These are phyloP conservation scores for Meteorus sp. DNA, from an alignment of 1,140 invertebrate species.

Conservation along the genomic window DNA sequence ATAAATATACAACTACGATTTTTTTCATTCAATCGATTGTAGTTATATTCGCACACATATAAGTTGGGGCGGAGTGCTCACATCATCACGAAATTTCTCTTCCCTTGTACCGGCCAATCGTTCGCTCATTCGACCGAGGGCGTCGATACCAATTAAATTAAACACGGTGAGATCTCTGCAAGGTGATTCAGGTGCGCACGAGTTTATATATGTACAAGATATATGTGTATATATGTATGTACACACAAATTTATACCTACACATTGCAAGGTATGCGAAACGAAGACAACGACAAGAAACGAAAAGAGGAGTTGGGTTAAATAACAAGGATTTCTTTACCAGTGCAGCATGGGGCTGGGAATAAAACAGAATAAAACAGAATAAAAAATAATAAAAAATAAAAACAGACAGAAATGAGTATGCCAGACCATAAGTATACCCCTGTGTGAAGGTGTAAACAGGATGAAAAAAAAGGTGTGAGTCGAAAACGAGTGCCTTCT, in stretches of 20 bases:
- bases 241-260: not conserved
- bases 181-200: not conserved
- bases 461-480: conserved; percentile 38
- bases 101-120: not conserved
- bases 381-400: too few relatives aligned
- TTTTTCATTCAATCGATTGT: too few relatives aligned
- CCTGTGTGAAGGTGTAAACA: conserved; percentile 45
- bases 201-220: not conserved
- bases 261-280: conserved; percentile 19
- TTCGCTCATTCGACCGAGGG: conserved; percentile 37
- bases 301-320: conserved; percentile 5
- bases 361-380: too few relatives aligned
- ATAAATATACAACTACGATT: too few relatives aligned
- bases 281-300: conserved; percentile 6
- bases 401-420: conserved; percentile 43
- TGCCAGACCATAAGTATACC: conserved; percentile 49
- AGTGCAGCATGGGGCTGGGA: too few relatives aligned
- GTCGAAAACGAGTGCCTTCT: conserved; percentile 43
- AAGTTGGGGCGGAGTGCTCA: not conserved
- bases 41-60: not conserved
- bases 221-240: not conserved
- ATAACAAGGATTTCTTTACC: conserved; percentile 4
- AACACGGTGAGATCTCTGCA: conserved; percentile 28
- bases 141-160: conserved; percentile 54
- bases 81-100: conserved; percentile 6